A percentile compares a stretch with the other conserved stretches of the same genome.
phyloP scores from a whole-genome alignment of 2,113 vertebrate genomes.

The Rhea pennata region DNA sequence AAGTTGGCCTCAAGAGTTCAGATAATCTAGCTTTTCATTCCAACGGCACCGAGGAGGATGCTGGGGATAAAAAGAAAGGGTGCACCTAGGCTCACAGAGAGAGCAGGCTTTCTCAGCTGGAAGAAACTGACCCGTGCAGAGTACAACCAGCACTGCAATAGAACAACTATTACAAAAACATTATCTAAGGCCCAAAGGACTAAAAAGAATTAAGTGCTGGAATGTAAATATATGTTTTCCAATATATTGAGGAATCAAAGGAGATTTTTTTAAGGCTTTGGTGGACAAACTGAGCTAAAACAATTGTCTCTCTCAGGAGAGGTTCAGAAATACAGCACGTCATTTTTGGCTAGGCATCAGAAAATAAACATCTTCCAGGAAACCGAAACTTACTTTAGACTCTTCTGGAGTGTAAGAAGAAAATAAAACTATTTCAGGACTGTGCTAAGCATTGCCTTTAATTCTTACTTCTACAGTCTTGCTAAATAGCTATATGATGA shows the following conservation, averaged over 20 bases:
- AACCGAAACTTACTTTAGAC: constrained; percentile 15
- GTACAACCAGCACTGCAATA: neutral
- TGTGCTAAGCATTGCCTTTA: neutral
- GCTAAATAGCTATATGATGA: neutral
- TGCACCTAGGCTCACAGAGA: neutral
- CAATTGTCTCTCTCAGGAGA: neutral
- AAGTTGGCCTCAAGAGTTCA: neutral
- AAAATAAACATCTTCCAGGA: neutral
- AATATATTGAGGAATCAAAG: neutral
- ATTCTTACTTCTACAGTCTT: neutral
- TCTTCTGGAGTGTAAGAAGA: neutral
- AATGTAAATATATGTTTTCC: neutral
- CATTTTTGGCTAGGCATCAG: neutral
- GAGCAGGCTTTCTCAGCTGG: neutral
- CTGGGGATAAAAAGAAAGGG: neutral
- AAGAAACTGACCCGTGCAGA: neutral
- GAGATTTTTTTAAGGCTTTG: neutral
- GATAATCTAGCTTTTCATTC: neutral
- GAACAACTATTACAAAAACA: neutral
- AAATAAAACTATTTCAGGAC: neutral
- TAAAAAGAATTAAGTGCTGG: neutral
- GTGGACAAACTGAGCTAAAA: constrained; percentile 1
- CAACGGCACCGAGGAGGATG: neutral
- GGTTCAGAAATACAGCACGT: neutral
- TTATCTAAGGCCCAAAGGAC: neutral